Conservation (phyloP, 2,888 invertebrate genomes). For the Alitta virens region DNA sequence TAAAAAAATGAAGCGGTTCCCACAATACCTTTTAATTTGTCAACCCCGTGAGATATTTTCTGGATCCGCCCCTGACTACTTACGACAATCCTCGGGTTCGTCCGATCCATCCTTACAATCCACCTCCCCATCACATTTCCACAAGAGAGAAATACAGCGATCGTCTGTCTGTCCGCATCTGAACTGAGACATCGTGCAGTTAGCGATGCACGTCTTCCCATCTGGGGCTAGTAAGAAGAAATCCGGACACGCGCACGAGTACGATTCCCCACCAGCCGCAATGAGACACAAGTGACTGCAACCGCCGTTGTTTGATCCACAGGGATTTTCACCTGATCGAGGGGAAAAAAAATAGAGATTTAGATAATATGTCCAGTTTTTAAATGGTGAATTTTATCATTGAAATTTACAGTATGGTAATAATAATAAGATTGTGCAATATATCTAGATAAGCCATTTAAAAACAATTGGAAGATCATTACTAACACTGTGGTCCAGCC, state of each 20-base stretch:
- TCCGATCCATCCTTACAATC: slow-evolving; percentile 53
- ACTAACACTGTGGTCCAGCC: no score
- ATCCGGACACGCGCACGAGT: slow-evolving; percentile 91
- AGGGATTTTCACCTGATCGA: slow-evolving; percentile 81
- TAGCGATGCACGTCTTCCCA: slow-evolving; percentile 85
- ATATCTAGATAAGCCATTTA: no score
- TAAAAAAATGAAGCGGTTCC: no score
- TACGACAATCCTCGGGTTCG: slow-evolving; percentile 51
- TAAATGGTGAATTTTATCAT: no score
- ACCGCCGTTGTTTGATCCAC: slow-evolving; percentile 87
- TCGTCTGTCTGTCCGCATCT: slow-evolving; percentile 41
- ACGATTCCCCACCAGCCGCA: slow-evolving; percentile 70
- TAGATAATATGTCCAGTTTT: no score
- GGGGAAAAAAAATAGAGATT: no score
- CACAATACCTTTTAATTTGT: background rate
- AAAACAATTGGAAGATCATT: no score
- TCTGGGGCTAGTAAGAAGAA: slow-evolving; percentile 77
- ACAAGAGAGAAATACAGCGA: slow-evolving; percentile 45
- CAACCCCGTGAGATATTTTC: no score
- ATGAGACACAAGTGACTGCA: slow-evolving; percentile 94
- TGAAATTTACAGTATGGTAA: no score
- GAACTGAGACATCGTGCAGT: slow-evolving; percentile 72
- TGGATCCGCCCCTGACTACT: no score
- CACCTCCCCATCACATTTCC: slow-evolving; percentile 52
- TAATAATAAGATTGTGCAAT: no score